Base-by-base conservation (phyloP, 2,797 vertebrate species). In the Apogon hyalosoma region DNA sequence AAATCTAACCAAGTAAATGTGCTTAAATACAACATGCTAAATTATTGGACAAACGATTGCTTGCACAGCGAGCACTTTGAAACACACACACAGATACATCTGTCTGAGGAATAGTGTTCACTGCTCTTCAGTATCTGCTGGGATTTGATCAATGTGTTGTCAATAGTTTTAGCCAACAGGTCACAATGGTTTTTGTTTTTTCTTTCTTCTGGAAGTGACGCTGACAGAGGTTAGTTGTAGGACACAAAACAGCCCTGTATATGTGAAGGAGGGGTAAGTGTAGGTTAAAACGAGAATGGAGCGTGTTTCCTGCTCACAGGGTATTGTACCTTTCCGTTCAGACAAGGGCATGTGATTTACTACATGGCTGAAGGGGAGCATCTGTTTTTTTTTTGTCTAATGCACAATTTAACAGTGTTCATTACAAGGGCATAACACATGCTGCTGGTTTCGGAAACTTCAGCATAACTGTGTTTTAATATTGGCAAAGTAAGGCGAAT, bases 321-420 rank as follows among this genome's bases (percentile, higher is more conserved):
- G 58, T 77, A 50, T 74, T 84, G 82, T 73, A 73, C 79, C 76
- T 82, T 80, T 82, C 73, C 14, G 61, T 75, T 83, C 78, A 77
- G 76, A 87, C 82, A 85, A 90, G 89, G 88, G 71, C 80, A 63
- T 80, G 74, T 90, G 90, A 93, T 92, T 92, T 92, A 93, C 84
- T 82, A 70, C 79, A 75, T 50, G 6, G 84, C 90, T 90, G 71
- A 91, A 77, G 87, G 81, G 80, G 42, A 82, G 71, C 87, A 84
- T 90, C 88, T 91, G 91, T 76, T 79, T 88, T 69, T 69, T 81
- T 85, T 87, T 82, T 82, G 60, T 83, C 68, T 81, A 84, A 89
- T 82, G 79, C 81, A 75, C 76, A 80, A 77, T 92, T 93, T 91
- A 91, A 89, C 77, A 71, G 75, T 80, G 65, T 92, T 92, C 77